Conservation (phyloP, 2,888 invertebrate genomes). For the Darwinula stevensoni region DNA sequence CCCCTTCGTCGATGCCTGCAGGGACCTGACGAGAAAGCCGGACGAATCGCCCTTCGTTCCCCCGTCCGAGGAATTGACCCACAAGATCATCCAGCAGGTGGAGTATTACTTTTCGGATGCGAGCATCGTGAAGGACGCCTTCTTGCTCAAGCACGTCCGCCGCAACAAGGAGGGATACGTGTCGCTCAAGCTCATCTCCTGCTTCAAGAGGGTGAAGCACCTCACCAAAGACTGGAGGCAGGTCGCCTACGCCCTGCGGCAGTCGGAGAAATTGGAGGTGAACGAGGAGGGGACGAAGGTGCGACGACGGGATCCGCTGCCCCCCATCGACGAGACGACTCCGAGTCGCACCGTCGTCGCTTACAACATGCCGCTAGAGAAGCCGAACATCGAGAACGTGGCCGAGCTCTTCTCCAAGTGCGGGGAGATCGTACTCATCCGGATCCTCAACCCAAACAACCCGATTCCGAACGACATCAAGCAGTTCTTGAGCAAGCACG, state of each 20-base stretch:
- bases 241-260: slow-evolving; percentile 52
- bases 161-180: slow-evolving; percentile 87
- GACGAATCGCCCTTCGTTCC: slow-evolving; percentile 17
- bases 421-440: slow-evolving; percentile 62
- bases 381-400: slow-evolving; percentile 61
- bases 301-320: slow-evolving; percentile 49
- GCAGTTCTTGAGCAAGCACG: slow-evolving; percentile 65
- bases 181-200: slow-evolving; percentile 71
- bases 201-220: slow-evolving; percentile 79
- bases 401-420: slow-evolving; percentile 61
- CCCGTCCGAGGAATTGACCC: slow-evolving; percentile 43
- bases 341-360: slow-evolving; percentile 72
- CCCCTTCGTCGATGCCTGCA: too few species aligned
- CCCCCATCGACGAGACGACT: slow-evolving; percentile 67
- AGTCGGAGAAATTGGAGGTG: slow-evolving; percentile 45
- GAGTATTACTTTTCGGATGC: slow-evolving; percentile 89
- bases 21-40: too few species aligned
- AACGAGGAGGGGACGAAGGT: slow-evolving; percentile 74
- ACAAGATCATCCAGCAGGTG: slow-evolving; percentile 53
- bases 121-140: slow-evolving; percentile 79
- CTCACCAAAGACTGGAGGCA: slow-evolving; percentile 78
- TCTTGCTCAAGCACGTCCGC: slow-evolving; percentile 72
- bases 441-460: slow-evolving; percentile 62
- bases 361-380: slow-evolving; percentile 50
- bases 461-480: slow-evolving; percentile 68